Evolutionary conservation across 2,113 vertebrate genomes (phyloP), one percentile per base, ranked within the genome.

Genomic region (Rousettus leschenaultii): DNA sequence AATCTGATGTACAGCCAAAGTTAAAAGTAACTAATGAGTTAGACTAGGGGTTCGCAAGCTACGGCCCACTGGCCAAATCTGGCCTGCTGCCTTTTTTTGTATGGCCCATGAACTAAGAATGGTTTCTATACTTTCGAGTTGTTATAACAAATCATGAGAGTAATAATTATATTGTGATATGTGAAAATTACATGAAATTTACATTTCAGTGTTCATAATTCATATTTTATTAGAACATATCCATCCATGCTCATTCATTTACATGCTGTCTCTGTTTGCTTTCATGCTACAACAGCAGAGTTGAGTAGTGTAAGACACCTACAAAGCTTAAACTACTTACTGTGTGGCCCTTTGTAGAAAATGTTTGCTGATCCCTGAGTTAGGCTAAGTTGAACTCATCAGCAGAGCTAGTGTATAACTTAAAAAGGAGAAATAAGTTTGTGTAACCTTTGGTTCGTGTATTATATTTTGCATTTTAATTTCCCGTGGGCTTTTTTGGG

Each of bases 381-480:
- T 90, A 91, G 40, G 14, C 30, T 65, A 61, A 30, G 33, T 57
- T 30, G 28, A 51, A 16, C 10, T 71, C 18, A 57, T 35, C 75
- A n/a, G 26, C 38, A 63, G 28, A 63, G 59, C 75, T 59, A 75
- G 48, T 38, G 38, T 40, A 38, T 45, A 61, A 33, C 5, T 65
- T 59, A 15, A 59, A 87, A 63, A 40, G 12, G n/a, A 85, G 38
- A 55, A 33, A n/a, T 3, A 48, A 30, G 7, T 77, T 35, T 84
- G 24, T 74, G 19, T 19, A 30, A 48, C 35, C 61, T 71, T 28
- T 45, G 24, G 22, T 89, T 93, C 86, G 16, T 92, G 15, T 70
- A 61, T 16, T 63, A 1, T 73, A 15, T 83, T 90, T 92, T 91
- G 30, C 55, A 68, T 94, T 93, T 97, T 94, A 75, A 59, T 66